Evolutionary conservation across 2,113 vertebrate species (phyloP), one percentile per base, ranked within the genome.

Genomic region (Aythya baeri): DNA sequence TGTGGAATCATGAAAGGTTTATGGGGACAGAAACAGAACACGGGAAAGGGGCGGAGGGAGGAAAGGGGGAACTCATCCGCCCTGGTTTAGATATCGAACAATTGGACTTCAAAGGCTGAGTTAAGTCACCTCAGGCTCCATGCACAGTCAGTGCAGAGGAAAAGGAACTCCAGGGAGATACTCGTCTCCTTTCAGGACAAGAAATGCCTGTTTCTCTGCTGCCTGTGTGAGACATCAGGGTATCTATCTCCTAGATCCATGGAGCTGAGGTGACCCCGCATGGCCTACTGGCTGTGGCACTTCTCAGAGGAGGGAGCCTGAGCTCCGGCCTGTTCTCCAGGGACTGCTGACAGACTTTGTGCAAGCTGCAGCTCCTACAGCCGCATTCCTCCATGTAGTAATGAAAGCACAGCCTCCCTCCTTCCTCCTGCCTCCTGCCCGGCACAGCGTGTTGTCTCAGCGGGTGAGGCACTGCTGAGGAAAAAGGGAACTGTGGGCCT

Each of bases 141-240:
- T 0, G 0, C 16, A 72, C 23, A 91, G 73, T 68, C 61, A 54
- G 43, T 20, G 54, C 26, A 81, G 58, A 82, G 77, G 49, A 65
- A 65, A 84, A 87, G 38, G 62, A 91, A 57, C 77, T 93, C 52
- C 6, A 4, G 21, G 29, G 57, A 90, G 86, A 25, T 32, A 23
- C 1, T 86, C 2, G 73, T 84, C 86, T 95, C 70, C 79, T 70
- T 84, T 77, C 86, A 92, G 95, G 92, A 95, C 94, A 93, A 74
- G 94, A 95, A 92, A 91, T 79, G 95, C 74, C 91, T 84, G 91
- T 91, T 89, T 65, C 62, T 72, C 91, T 76, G 66, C 74, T 84
- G 38, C 77, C 52, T 76, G 0, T 6, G 5, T 25, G 49, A 86
- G 70, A 89, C 73, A 58, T n/a, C 43, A 25, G 20, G 43, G 32